Evolutionary conservation across 23 tunicate species (phyloP).

Genomic region (Trididemnum miniatum): DNA sequence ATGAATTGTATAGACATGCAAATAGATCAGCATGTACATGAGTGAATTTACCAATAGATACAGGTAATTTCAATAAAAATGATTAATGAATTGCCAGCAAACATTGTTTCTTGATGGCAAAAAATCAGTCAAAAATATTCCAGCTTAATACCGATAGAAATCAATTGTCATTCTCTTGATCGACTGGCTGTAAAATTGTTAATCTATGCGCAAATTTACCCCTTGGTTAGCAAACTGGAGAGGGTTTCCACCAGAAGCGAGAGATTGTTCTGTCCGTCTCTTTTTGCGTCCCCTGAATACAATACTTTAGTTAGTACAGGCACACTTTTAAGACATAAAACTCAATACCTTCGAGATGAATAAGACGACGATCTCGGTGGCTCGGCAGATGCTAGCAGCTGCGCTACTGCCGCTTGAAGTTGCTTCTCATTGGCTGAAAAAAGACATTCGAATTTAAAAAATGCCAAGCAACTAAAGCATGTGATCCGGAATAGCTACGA

Average conservation of each 20-base stretch:
- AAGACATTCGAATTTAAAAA: slow-evolving; percentile 4
- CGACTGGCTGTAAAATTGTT: too few species aligned
- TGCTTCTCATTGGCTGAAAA: slow-evolving; percentile 48
- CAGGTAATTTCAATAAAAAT: too few species aligned
- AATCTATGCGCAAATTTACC: slow-evolving; percentile 4
- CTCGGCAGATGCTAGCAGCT: slow-evolving; percentile 28
- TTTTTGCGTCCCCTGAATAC: slow-evolving; percentile 29
- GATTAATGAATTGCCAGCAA: too few species aligned
- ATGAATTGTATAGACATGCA: too few species aligned
- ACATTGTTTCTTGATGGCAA: too few species aligned
- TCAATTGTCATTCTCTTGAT: too few species aligned
- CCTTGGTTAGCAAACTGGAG: slow-evolving; percentile 3
- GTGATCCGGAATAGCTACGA: neutral
- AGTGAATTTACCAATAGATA: too few species aligned
- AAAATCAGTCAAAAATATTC: too few species aligned
- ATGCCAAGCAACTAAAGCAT: neutral
- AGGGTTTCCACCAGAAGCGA: neutral
- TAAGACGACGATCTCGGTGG: neutral
- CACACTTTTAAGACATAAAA: neutral
- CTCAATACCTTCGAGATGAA: slow-evolving; percentile 17
- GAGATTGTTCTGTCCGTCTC: neutral
- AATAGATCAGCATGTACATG: too few species aligned
- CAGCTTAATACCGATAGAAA: too few species aligned
- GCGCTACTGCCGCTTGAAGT: slow-evolving; percentile 60
- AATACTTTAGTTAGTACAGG: too few species aligned